Evolutionary conservation across 30 jellyfish, hydroid and myxozoan species (phyloP), one percentile per base, ranked within the genome.

Genomic region (Cassiopea xamachana): DNA sequence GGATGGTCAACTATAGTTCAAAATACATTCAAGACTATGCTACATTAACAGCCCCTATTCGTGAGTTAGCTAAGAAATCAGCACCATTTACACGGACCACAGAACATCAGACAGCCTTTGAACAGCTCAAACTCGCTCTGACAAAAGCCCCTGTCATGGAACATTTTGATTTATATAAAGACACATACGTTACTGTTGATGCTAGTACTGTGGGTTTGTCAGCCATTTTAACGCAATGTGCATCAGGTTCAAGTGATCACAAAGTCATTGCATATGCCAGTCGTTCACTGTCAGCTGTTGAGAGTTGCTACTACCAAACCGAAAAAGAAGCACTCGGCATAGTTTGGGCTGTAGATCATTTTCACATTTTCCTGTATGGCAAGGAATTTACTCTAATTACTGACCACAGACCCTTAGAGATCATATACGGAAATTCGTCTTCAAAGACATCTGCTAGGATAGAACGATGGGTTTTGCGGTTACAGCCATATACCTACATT

Each of bases 261-360:
- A 10, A 27, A 55, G 93, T 73, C 14, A 60, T 85, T 43, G 93
- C 87, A 12, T 87, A 87, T 60, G 89, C 89, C 39, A 78, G 89
- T 60, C 75, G 86, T 15, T 8, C 73, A 7, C 55, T 78, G n/a
- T 3, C 90, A 7, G 68, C 18, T 15, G 84, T 16, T 27, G 94
- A 87, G 80, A 60, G 70, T 46, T 75, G 85, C 15, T 87, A 75
- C 77, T 87, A 89, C 8, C 89, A 75, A 62, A 86, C 93, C 8
- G 93, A 86, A 46, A 76, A 75, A 73, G 94, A 87, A 68, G 89
- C 94, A 5, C 84, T 87, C 61, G 51, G 84, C 80, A 87, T 78
- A 7, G 80, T 75, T 2, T 87, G 90, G 88, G 70, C 55, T 18
- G 73, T 69, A 19, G 86, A 86, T 60, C 89, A 76, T n/a, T 76